Base-by-base conservation (phyloP, 2,797 vertebrate species). In the Enteromius trimaculatus region DNA sequence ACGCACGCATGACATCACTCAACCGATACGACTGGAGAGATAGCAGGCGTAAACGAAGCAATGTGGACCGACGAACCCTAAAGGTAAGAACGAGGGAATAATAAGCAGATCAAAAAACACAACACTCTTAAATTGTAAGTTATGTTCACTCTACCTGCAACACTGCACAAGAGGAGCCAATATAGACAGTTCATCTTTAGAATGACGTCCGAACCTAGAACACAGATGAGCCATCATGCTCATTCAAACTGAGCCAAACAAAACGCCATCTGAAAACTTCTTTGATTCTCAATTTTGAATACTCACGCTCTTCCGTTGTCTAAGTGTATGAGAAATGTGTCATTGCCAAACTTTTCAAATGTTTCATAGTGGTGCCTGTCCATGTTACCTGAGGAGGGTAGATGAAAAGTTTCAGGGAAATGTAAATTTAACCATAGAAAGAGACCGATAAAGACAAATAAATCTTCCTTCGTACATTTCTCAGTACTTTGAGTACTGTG, bases 361-460 rank as follows among this genome's bases (percentile, higher is more conserved):
- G 97, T 99, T 89, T 99, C 97, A 0, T 98, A 98, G 90, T 99
- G 97, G 79, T 99, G 97, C 1, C 97, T 93, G 91, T 99, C 97
- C 97, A 99, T 97, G 92, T 99, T 99, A 81, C 97, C 97, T 99
- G n/a, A 23, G 77, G 69, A 23, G 58, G 29, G 16, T 31, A 55
- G 58, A 66, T 64, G 5, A 7, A 37, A 55, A 72, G 19, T 19
- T 64, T 19, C 13, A 55, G 3, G 17, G 77, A 11, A 77, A 44
- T 51, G 81, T 9, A 64, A 6, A 55, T 44, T 3, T 42, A 6
- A 26, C 13, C 13, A 26, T 11, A 6, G 8, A 53, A 9, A 76
- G 29, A 58, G 31, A 17, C 8, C 3, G 17, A 39, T 21, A 31
- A 23, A 17, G 4, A 44, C 6, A 34, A 34, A 53, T 19, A 21